phyloP scores from a whole-genome alignment of 2,113 vertebrate genomes.

The Brachionichthys hirsutus region DNA sequence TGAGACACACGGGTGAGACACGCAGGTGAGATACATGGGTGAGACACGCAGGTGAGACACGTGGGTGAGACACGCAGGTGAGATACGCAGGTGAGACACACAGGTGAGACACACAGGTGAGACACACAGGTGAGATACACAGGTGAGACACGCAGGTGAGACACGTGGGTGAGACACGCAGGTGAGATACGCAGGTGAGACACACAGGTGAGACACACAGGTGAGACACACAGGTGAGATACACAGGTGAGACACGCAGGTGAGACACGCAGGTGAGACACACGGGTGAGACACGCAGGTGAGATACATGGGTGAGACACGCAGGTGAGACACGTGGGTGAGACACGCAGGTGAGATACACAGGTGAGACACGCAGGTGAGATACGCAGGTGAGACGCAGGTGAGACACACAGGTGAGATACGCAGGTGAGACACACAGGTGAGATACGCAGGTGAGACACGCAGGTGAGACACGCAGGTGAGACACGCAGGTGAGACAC shows the following conservation, averaged over 20 bases:
- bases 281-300: conserved; percentile 10
- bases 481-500: conserved; percentile 11
- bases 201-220: conserved; percentile 7
- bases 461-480: neutral
- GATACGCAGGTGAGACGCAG: conserved; percentile 2
- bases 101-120: neutral
- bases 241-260: conserved; percentile 10
- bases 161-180: too few species aligned
- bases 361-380: neutral
- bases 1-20: too few species aligned
- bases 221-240: neutral
- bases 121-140: conserved; percentile 11
- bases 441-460: conserved; percentile 7
- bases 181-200: neutral
- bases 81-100: conserved; percentile 11
- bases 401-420: conserved; percentile 4
- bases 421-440: neutral
- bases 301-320: too few species aligned
- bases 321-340: neutral
- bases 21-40: too few species aligned
- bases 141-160: conserved; percentile 1
- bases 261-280: neutral
- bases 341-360: too few species aligned
- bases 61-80: neutral
- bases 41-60: conserved; percentile 11